Conservation (phyloP, 2,113 vertebrate species). For the Xyliphius kryptos region DNA sequence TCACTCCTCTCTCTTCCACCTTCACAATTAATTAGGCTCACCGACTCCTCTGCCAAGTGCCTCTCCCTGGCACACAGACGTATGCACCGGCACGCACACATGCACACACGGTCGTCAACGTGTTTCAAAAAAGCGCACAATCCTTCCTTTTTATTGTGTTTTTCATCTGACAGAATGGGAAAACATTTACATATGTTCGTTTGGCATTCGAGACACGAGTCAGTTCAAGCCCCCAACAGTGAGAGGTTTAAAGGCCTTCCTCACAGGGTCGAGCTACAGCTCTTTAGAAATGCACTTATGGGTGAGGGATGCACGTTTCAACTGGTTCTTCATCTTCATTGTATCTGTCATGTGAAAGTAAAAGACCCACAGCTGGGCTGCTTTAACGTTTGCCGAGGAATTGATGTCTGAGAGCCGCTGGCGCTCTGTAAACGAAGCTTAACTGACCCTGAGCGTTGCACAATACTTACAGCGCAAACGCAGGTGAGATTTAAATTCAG, state of each 20-base stretch:
- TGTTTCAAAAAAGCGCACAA: not conserved
- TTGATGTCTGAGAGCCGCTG: too few species aligned
- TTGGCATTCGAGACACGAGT: not conserved
- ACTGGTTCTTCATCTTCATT: too few species aligned
- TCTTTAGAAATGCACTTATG: too few species aligned
- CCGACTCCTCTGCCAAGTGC: constrained; percentile 23
- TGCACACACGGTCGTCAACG: not conserved
- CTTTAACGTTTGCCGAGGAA: too few species aligned
- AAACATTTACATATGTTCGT: not conserved
- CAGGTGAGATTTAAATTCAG: too few species aligned
- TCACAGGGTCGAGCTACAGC: too few species aligned
- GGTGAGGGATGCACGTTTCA: too few species aligned
- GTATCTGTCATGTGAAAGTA: too few species aligned
- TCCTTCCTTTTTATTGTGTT: not conserved
- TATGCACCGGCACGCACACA: constrained; percentile 1
- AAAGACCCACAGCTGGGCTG: too few species aligned
- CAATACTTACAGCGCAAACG: too few species aligned
- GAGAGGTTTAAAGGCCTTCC: not conserved
- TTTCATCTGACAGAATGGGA: not conserved
- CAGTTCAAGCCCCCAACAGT: not conserved
- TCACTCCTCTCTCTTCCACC: constrained; percentile 42
- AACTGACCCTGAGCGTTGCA: too few species aligned
- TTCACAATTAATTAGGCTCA: constrained; percentile 46
- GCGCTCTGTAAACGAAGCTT: too few species aligned
- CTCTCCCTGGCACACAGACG: constrained; percentile 18